Conservation (phyloP, 2,888 invertebrate species). For the Caenorhabditis drosophilae region DNA sequence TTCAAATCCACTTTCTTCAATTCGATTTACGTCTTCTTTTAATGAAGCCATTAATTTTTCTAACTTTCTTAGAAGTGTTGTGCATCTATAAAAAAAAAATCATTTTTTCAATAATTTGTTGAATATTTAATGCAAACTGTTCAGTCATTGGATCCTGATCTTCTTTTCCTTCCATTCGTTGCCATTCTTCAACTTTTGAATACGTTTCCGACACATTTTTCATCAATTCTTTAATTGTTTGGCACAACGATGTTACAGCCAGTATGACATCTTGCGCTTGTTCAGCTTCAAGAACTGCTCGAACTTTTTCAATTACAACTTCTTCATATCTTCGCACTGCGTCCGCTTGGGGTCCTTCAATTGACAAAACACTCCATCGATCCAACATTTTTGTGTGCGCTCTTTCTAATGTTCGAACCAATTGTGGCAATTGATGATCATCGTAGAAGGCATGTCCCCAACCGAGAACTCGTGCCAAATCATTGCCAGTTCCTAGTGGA, state of each 20-base stretch:
- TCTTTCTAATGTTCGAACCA: conserved; percentile 90
- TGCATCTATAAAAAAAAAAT: conserved; percentile 75
- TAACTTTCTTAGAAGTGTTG: conserved; percentile 80
- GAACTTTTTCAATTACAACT: conserved; percentile 32
- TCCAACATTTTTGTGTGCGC: conserved; percentile 98
- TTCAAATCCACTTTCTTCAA: conserved; percentile 58
- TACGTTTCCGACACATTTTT: conserved; percentile 68
- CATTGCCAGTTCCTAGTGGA: conserved; percentile 94
- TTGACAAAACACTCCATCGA: conserved; percentile 94
- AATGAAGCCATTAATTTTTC: conserved; percentile 79
- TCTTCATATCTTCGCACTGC: conserved; percentile 68
- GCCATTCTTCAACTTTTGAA: conserved; percentile 6
- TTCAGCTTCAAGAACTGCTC: conserved; percentile 46
- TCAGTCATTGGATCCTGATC: conserved; percentile 1
- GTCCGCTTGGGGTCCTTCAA: conserved; percentile 71
- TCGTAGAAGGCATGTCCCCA: conserved; percentile 97
- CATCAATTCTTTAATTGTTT: conserved; percentile 81
- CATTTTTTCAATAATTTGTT: conserved; percentile 4
- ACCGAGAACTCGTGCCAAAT: conserved; percentile 89
- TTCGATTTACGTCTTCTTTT: conserved; percentile 74
- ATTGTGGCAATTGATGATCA: conserved; percentile 88
- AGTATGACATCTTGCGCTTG: conserved; percentile 40
- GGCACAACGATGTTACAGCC: conserved; percentile 75
- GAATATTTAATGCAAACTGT: background rate
- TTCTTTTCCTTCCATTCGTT: conserved; percentile 1